Conservation (phyloP, 2,797 vertebrate genomes). For the Buceros bicornis region DNA sequence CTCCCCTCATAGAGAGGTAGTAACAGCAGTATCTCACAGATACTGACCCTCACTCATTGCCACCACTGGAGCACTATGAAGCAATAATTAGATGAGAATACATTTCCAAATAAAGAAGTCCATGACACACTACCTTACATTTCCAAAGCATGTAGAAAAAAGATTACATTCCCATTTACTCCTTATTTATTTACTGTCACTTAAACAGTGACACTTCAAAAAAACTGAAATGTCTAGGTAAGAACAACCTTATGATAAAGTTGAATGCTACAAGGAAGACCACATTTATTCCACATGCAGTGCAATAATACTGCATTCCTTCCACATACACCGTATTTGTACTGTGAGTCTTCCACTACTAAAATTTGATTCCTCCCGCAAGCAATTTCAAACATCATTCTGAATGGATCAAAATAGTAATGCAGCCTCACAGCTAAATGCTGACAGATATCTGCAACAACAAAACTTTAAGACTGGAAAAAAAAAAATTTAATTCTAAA, state of each 20-base stretch:
- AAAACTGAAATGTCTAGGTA: neutral
- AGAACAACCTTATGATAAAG: neutral
- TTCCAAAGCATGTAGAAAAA: neutral
- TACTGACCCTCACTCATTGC: neutral
- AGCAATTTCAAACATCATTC: neutral
- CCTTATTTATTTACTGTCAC: neutral
- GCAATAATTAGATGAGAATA: neutral
- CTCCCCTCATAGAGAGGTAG: neutral
- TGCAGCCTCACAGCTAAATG: neutral
- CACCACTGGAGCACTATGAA: neutral
- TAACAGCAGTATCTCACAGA: neutral
- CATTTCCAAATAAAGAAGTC: neutral
- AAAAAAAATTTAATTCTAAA: neutral
- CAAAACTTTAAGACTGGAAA: neutral
- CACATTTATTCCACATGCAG: neutral
- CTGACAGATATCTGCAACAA: neutral
- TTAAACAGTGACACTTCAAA: neutral
- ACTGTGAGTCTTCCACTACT: neutral
- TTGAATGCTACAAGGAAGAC: neutral
- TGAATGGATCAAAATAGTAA: neutral
- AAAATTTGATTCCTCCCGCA: neutral
- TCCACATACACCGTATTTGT: neutral
- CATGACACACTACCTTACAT: neutral
- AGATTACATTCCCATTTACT: neutral
- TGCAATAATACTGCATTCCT: neutral